Conservation (phyloP, 2,888 invertebrate species). For the Diachrysia chrysitis region DNA sequence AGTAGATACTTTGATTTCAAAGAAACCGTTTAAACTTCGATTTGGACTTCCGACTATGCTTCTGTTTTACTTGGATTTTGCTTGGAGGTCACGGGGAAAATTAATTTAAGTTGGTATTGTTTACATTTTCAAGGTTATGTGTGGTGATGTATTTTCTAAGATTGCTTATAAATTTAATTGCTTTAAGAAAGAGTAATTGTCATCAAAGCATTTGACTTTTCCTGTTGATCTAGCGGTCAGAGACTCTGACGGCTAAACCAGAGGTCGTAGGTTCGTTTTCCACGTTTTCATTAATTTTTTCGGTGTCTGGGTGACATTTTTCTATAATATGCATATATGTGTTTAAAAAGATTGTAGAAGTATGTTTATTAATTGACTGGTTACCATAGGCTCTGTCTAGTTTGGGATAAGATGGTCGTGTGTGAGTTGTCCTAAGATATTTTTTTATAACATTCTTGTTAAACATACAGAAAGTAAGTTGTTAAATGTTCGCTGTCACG, state of each 20-base stretch:
- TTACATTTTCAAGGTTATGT: background rate
- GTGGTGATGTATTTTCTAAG: background rate
- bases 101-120: slow-evolving; percentile 14
- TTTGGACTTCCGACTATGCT: slow-evolving; percentile 12
- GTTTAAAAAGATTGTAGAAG: too few species aligned
- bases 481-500: background rate
- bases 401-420: too few species aligned
- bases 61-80: slow-evolving; percentile 15
- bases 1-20: slow-evolving; percentile 26
- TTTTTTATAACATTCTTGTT: too few species aligned
- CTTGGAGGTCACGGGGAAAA: slow-evolving; percentile 12
- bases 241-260: too few species aligned
- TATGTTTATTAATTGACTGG: too few species aligned
- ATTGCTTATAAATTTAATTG: background rate
- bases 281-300: too few species aligned
- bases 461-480: background rate
- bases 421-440: too few species aligned
- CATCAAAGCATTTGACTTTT: background rate
- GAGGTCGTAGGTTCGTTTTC: too few species aligned
- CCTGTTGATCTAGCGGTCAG: too few species aligned
- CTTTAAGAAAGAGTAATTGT: background rate
- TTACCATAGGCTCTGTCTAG: too few species aligned
- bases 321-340: too few species aligned
- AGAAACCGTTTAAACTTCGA: slow-evolving; percentile 33
- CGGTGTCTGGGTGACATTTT: too few species aligned